Evolutionary conservation across 2,797 vertebrate genomes (phyloP).

Genomic region (Sciurus carolinensis): DNA sequence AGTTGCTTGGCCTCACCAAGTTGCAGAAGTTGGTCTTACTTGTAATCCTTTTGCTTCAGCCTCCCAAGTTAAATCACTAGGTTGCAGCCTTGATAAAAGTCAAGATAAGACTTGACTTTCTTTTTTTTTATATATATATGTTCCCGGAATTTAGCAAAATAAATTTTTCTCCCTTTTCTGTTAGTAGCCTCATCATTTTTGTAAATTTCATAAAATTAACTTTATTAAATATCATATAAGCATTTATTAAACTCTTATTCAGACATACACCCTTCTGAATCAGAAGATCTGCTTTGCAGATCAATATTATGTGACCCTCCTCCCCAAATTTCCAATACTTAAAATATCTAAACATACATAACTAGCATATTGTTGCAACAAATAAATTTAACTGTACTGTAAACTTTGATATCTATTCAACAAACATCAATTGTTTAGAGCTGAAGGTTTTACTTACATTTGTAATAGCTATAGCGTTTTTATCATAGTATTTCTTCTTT

Average conservation of each 20-base stretch:
- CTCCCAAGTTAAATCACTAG: no score
- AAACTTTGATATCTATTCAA: slow-evolving; percentile 41
- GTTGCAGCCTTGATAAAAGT: no score
- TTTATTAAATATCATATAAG: slow-evolving; percentile 58
- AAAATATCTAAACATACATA: background rate
- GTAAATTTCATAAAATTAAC: slow-evolving; percentile 43
- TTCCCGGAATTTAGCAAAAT: slow-evolving; percentile 32
- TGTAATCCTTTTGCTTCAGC: no score
- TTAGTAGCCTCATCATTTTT: slow-evolving; percentile 19
- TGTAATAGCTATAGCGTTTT: slow-evolving; percentile 92
- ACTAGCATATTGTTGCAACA: slow-evolving; percentile 48
- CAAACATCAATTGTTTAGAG: slow-evolving; percentile 42
- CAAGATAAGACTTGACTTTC: background rate
- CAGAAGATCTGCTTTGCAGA: background rate
- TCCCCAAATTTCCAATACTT: background rate
- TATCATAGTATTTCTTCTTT: slow-evolving; percentile 98
- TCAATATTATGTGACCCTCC: background rate
- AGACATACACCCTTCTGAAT: slow-evolving; percentile 40
- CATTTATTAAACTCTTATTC: slow-evolving; percentile 14
- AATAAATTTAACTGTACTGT: background rate
- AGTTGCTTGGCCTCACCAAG: no score
- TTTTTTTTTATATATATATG: background rate
- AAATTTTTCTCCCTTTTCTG: background rate
- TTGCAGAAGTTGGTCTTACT: no score
- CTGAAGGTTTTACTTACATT: slow-evolving; percentile 92